Evolutionary conservation across 1,140 invertebrate species (phyloP).

Genomic region (Cydia strobilella): DNA sequence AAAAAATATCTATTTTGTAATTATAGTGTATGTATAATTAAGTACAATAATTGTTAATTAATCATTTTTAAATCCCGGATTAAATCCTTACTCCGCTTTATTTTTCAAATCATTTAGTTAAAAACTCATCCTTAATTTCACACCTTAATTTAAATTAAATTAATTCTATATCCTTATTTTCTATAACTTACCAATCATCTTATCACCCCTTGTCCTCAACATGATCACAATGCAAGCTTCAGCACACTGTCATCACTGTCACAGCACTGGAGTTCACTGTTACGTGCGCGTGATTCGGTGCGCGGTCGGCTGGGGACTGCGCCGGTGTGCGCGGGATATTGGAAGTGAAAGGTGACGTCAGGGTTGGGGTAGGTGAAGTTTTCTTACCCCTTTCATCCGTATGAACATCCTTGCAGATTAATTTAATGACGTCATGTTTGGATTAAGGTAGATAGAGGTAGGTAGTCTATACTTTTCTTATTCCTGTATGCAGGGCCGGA

Average conservation of each 20-base stretch:
- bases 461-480: too few relatives aligned
- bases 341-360: constrained; percentile 29
- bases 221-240: constrained; percentile 42
- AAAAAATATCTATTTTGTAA: too few relatives aligned
- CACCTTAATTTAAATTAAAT: background rate
- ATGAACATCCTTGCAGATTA: too few relatives aligned
- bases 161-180: background rate
- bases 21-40: too few relatives aligned
- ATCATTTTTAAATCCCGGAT: too few relatives aligned
- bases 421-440: too few relatives aligned
- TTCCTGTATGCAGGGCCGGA: too few relatives aligned
- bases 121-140: too few relatives aligned
- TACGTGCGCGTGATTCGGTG: constrained; percentile 42
- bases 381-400: background rate
- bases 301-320: constrained; percentile 42
- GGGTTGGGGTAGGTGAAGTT: background rate
- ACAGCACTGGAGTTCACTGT: constrained; percentile 49
- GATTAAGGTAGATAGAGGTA: too few relatives aligned
- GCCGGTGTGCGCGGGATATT: constrained; percentile 37
- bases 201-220: constrained; percentile 55
- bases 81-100: too few relatives aligned
- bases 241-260: constrained; percentile 65
- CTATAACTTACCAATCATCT: constrained; percentile 63
- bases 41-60: too few relatives aligned
- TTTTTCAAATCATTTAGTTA: too few relatives aligned